Evolutionary conservation across 2,888 invertebrate species (phyloP).

Genomic region (Dryocosmus kuriphilus): DNA sequence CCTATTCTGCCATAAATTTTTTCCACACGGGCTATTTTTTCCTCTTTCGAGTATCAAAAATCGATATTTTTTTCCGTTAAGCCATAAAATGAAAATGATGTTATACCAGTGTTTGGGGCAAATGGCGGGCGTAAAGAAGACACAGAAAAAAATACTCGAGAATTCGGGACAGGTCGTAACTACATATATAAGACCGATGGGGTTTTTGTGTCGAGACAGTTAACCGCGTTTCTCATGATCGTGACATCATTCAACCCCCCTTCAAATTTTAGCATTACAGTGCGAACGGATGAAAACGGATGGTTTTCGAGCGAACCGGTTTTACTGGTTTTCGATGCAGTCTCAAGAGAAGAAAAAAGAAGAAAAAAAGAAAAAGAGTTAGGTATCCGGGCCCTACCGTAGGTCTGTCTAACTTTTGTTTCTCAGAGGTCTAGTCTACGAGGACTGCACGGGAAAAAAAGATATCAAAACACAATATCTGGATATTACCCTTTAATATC

Average conservation of each 20-base stretch:
- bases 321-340: slow-evolving; percentile 64
- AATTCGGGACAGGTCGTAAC: slow-evolving; percentile 7
- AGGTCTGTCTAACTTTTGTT: slow-evolving; percentile 24
- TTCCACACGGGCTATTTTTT: too few species aligned
- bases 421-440: slow-evolving; percentile 22
- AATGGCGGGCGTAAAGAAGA: slow-evolving; percentile 6
- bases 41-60: neutral
- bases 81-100: too few species aligned
- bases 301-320: slow-evolving; percentile 74
- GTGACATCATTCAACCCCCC: slow-evolving; percentile 58
- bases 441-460: neutral
- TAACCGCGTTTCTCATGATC: slow-evolving; percentile 74
- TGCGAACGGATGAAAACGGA: slow-evolving; percentile 59
- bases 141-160: neutral
- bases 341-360: slow-evolving; percentile 42
- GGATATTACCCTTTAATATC: too few species aligned
- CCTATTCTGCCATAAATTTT: too few species aligned
- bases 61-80: too few species aligned
- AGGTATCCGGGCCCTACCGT: slow-evolving; percentile 44
- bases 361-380: slow-evolving; percentile 43
- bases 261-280: slow-evolving; percentile 50
- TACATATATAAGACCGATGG: slow-evolving; percentile 23
- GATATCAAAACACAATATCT: too few species aligned
- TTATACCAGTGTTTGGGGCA: too few species aligned
- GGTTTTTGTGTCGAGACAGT: slow-evolving; percentile 61